Conservation (phyloP, 2,797 vertebrate species). For the Ptychadena robeensis region DNA sequence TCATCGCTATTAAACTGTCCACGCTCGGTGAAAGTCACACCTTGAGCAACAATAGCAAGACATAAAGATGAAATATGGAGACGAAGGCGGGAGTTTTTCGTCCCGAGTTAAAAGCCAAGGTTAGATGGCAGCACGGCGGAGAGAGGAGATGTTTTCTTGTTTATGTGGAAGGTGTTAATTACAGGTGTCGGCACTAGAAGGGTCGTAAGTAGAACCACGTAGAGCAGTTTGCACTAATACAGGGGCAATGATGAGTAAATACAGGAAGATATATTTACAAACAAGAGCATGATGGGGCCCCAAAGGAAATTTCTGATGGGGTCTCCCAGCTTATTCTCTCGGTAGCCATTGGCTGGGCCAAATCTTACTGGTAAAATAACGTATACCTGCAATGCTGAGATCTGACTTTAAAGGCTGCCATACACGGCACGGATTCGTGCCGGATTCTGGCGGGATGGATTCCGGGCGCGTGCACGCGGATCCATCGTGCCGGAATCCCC, state of each 20-base stretch:
- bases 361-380: too few relatives aligned
- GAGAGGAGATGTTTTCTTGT: not conserved
- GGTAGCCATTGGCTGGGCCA: too few relatives aligned
- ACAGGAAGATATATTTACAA: not conserved
- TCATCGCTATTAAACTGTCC: constrained; percentile 60
- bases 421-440: too few relatives aligned
- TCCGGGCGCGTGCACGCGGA: too few relatives aligned
- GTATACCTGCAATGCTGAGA: too few relatives aligned
- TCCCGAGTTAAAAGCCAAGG: constrained; percentile 31
- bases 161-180: not conserved
- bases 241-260: not conserved
- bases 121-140: not conserved
- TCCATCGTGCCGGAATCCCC: too few relatives aligned
- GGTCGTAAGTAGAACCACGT: not conserved
- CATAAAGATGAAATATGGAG: constrained; percentile 50
- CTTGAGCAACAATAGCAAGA: constrained; percentile 57
- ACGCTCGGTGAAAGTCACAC: constrained; percentile 65
- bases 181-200: not conserved
- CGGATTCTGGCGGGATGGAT: too few relatives aligned
- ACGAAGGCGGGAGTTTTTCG: constrained; percentile 6
- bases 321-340: too few relatives aligned
- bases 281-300: too few relatives aligned
- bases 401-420: too few relatives aligned
- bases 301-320: too few relatives aligned
- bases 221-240: not conserved